phyloP scores from a whole-genome alignment of 2,797 vertebrate species.

The Sebastolobus alascanus region DNA sequence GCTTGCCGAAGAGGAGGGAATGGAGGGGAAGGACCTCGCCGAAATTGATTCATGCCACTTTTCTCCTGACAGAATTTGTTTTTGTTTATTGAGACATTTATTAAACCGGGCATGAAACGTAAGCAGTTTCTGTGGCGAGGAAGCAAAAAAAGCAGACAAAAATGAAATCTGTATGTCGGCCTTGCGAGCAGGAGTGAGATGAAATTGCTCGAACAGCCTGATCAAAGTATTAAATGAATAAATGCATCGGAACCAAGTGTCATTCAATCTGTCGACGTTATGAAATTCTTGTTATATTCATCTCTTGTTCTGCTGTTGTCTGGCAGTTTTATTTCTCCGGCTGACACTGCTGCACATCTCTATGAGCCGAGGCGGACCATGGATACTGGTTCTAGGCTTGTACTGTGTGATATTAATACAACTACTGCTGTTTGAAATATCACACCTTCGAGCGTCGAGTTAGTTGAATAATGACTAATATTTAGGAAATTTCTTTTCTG shows the following conservation, averaged over 20 bases:
- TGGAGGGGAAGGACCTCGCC: neutral
- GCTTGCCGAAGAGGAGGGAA: neutral
- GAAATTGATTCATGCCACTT: constrained; percentile 62
- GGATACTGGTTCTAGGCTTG: neutral
- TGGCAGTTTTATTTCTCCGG: constrained; percentile 9
- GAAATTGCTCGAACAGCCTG: constrained; percentile 55
- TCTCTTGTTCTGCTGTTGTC: constrained; percentile 23
- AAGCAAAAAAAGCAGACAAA: constrained; percentile 30
- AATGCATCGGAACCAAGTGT: constrained; percentile 76
- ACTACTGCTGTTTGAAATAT: neutral
- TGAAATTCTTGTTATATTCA: constrained; percentile 40
- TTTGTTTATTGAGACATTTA: constrained; percentile 69
- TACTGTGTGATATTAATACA: neutral
- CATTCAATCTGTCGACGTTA: constrained; percentile 50
- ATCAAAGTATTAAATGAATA: constrained; percentile 81
- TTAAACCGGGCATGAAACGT: constrained; percentile 69
- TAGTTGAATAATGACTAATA: neutral
- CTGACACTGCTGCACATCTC: neutral
- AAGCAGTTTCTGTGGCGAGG: constrained; percentile 65
- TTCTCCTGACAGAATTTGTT: constrained; percentile 60
- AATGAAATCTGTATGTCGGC: constrained; percentile 31
- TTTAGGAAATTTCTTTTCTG: neutral
- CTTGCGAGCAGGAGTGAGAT: constrained; percentile 29
- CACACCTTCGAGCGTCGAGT: neutral
- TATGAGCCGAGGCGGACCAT: neutral